phyloP scores from a whole-genome alignment of 1,140 invertebrate species.

The Drosophila guanche region DNA sequence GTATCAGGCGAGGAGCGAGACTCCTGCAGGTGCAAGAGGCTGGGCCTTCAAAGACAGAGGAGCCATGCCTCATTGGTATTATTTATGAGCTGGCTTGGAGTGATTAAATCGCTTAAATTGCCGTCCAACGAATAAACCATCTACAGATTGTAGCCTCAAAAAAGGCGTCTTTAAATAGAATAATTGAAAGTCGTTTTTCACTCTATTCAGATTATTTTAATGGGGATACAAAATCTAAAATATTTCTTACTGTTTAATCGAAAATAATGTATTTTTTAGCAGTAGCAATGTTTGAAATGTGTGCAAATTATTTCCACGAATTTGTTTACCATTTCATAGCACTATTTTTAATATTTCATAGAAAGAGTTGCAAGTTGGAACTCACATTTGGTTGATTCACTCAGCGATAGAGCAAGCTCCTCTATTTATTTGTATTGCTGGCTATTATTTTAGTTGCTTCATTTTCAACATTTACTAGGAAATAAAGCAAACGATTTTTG shows the following conservation, averaged over 20 bases:
- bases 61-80: conserved; percentile 12
- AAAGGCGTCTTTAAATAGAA: conserved; percentile 24
- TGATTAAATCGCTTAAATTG: conserved; percentile 52
- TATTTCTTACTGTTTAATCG: too few relatives aligned
- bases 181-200: conserved; percentile 50
- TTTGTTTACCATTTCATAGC: too few relatives aligned
- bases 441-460: neutral
- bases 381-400: too few relatives aligned
- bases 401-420: too few relatives aligned
- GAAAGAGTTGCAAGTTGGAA: too few relatives aligned
- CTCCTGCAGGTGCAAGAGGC: conserved; percentile 41
- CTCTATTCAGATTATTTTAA: conserved; percentile 3
- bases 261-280: too few relatives aligned
- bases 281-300: too few relatives aligned
- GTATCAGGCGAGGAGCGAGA: conserved; percentile 10
- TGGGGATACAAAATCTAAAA: neutral
- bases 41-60: neutral
- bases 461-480: neutral
- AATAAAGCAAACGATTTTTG: neutral
- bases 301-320: too few relatives aligned
- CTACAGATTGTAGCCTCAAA: conserved; percentile 5
- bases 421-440: neutral
- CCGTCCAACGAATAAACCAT: conserved; percentile 35
- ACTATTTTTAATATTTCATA: too few relatives aligned
- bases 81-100: conserved; percentile 39